Percentiles rank a stretch among this genome's conserved stretches.
phyloP scores from a whole-genome alignment of 2,888 invertebrate species.

The Stegophylla sp. region DNA sequence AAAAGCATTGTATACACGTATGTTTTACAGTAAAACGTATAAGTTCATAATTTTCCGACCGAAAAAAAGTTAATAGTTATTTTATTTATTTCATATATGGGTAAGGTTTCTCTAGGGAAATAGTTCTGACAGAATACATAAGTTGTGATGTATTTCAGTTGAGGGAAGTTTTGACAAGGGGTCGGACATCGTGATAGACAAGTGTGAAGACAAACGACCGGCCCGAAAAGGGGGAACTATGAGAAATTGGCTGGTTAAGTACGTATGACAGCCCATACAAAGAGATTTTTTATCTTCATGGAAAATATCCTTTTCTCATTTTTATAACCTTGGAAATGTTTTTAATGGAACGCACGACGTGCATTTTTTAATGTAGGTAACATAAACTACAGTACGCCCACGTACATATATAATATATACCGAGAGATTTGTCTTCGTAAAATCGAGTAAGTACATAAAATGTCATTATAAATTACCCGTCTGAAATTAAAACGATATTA shows the following conservation, averaged over 20 bases:
- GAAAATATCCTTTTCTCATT: conserved; percentile 40
- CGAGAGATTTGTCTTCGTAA: no score
- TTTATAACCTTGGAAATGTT: conserved; percentile 10
- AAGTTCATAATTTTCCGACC: conserved; percentile 25
- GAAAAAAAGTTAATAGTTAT: conserved; percentile 50
- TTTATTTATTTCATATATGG: conserved; percentile 40
- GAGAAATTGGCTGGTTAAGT: conserved; percentile 58
- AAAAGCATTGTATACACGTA: not conserved
- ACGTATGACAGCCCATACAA: conserved; percentile 53
- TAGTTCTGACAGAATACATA: conserved; percentile 57
- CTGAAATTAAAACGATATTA: no score
- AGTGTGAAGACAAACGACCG: conserved; percentile 57
- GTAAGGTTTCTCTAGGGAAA: conserved; percentile 45
- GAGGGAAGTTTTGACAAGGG: conserved; percentile 58
- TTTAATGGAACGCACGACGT: not conserved
- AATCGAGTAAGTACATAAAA: no score
- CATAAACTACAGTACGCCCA: not conserved
- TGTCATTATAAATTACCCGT: no score
- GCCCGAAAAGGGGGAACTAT: conserved; percentile 52
- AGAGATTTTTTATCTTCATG: conserved; percentile 29
- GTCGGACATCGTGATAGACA: conserved; percentile 57
- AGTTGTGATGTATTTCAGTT: conserved; percentile 53
- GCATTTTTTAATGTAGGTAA: not conserved
- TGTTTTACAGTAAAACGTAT: not conserved
- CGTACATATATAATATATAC: no score